Conservation (phyloP, 2,888 invertebrate species). For the Eupithecia centaureata region DNA sequence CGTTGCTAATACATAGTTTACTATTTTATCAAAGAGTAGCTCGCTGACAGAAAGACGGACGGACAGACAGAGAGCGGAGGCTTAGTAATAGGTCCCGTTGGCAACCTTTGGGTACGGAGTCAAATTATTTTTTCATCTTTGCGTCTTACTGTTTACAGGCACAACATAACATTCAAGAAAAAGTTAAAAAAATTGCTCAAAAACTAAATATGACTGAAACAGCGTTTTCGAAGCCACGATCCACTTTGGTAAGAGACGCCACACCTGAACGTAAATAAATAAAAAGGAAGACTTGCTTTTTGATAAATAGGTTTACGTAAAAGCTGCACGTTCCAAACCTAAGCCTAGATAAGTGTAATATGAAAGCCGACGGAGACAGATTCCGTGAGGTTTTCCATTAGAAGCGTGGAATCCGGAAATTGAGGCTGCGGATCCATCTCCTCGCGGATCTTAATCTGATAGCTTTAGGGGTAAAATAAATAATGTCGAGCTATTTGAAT, state of each 20-base stretch:
- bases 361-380: conserved; percentile 3
- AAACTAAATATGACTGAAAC: too few species aligned
- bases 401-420: conserved; percentile 11
- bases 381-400: conserved; percentile 4
- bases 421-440: conserved; percentile 4
- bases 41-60: too few species aligned
- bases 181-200: too few species aligned
- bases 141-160: too few species aligned
- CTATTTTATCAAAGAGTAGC: too few species aligned
- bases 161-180: too few species aligned
- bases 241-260: not conserved
- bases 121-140: too few species aligned
- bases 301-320: not conserved
- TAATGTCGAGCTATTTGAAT: not conserved
- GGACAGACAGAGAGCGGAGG: too few species aligned
- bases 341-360: conserved; percentile 6
- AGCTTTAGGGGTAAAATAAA: not conserved
- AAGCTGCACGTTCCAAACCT: not conserved
- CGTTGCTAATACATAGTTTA: too few species aligned
- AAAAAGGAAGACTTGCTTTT: not conserved
- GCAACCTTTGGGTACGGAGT: too few species aligned
- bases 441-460: conserved; percentile 4
- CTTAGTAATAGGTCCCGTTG: too few species aligned
- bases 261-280: not conserved
- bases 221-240: too few species aligned